A percentile compares a stretch with the other conserved stretches of the same genome.
Conservation (phyloP, 2,113 vertebrate species). For the Macquaria ambigua region DNA sequence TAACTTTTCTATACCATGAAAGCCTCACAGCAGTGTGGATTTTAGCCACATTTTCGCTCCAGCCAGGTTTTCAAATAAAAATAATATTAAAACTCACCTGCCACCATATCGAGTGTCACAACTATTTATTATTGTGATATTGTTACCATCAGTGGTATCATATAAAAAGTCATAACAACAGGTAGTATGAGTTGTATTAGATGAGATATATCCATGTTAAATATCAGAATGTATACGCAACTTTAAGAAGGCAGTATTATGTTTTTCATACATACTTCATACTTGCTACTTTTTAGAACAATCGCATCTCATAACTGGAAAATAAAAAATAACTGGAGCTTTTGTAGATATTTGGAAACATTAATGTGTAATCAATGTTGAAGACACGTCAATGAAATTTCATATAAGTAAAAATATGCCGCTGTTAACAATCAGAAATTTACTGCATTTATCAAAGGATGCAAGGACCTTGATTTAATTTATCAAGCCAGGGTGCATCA, state of each 20-base stretch:
- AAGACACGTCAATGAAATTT: background rate
- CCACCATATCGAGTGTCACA: background rate
- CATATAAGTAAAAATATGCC: background rate
- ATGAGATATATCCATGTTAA: background rate
- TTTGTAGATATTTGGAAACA: background rate
- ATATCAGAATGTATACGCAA: background rate
- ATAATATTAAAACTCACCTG: too few relatives aligned
- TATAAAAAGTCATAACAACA: background rate
- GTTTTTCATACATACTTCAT: background rate
- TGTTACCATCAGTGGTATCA: background rate
- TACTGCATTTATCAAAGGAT: background rate
- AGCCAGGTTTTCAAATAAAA: too few relatives aligned
- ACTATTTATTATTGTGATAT: background rate
- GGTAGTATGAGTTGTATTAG: background rate
- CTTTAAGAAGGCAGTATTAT: background rate
- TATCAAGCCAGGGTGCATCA: background rate
- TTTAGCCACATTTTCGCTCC: too few relatives aligned
- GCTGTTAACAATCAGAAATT: background rate
- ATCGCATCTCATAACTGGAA: background rate
- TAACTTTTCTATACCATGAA: background rate
- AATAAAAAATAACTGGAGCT: background rate
- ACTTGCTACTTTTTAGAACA: background rate
- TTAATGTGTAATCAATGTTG: background rate
- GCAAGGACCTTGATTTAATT: background rate
- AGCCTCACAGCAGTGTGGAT: background rate